phyloP scores from a whole-genome alignment of 2,888 invertebrate genomes.

The Patella depressa region DNA sequence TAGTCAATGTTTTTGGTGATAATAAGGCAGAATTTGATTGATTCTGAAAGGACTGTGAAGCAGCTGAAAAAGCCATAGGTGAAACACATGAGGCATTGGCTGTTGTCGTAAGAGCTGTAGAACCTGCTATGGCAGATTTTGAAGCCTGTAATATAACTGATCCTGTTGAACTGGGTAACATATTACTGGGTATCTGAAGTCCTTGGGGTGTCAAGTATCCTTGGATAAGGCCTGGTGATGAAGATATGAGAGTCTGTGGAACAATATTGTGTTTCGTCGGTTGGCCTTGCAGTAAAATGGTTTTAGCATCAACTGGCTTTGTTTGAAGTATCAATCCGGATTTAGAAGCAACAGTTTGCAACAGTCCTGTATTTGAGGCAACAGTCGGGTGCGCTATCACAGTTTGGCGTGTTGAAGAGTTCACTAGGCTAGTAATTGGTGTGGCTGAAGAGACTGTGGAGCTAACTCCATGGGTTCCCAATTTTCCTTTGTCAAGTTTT shows the following conservation, averaged over 20 bases:
- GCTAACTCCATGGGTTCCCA: conserved; percentile 19
- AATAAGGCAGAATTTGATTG: neutral
- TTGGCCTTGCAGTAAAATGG: conserved; percentile 36
- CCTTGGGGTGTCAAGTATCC: conserved; percentile 53
- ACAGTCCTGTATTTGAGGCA: conserved; percentile 14
- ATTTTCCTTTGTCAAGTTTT: conserved; percentile 33
- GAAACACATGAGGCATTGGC: neutral
- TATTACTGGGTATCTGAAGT: conserved; percentile 39
- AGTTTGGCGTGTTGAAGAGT: conserved; percentile 13
- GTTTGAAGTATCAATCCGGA: conserved; percentile 17
- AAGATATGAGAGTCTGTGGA: conserved; percentile 41
- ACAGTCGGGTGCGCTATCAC: neutral
- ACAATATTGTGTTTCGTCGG: conserved; percentile 46
- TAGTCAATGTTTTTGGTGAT: neutral
- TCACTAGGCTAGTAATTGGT: conserved; percentile 14
- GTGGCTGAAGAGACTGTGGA: neutral
- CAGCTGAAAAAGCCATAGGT: neutral
- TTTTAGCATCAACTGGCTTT: conserved; percentile 3
- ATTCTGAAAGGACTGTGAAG: neutral
- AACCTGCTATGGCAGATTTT: neutral
- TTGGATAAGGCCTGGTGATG: conserved; percentile 47
- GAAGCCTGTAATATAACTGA: conserved; percentile 3
- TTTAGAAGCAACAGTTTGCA: conserved; percentile 14
- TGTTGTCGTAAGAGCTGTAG: neutral
- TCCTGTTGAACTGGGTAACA: conserved; percentile 13